Base-by-base conservation (phyloP, 2,888 invertebrate genomes). In the Pristionchus japonicus region DNA sequence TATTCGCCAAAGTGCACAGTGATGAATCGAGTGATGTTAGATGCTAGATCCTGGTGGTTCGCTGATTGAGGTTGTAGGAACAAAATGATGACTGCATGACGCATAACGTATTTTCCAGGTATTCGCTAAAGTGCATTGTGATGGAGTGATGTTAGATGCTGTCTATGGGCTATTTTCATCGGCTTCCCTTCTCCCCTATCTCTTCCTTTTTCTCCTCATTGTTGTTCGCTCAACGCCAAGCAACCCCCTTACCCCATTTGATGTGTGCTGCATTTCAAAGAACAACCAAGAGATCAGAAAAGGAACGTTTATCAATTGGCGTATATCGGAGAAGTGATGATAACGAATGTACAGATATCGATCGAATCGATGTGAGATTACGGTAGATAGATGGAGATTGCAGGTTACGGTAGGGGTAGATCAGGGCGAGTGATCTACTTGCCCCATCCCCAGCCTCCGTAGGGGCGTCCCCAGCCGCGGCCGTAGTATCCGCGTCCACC, bases 381-480 rank as follows among this genome's bases (percentile, higher is more conserved):
- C 43, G 77, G 77, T 77, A 77, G 77, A 43, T 34, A 34, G 31
- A 20, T 7, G 77, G 40, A 13, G 3, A 31, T 15, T 67, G 20
- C 1, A 23, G 70, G 40, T 74, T 74, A 77, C 43, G 77, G 77
- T 77, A 77, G 57, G 57, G 4, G 3, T 3, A 7, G 23, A 57
- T 17, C 17, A 4, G 17, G 9, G 4, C 43, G 43, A 77, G n/a
- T 43, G 77, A 77, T 77, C 43, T 77, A 77, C 43, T 77, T 77
- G 77, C 77, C 77, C 77, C 77, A 77, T 64, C 85, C 85, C 43
- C 52, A 52, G 1, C 83, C 83, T 52, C 83, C 83, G 57, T 61
- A 52, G 37, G 43, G 57, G 1, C 83, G 43, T 0, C 67, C 61
- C 34, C 49, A 67, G 64, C 85, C 64, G 11, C 85, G 17, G 17